Percentiles rank a stretch among this genome's conserved stretches.
Evolutionary conservation across 2,113 vertebrate genomes (phyloP).

Genomic region (Aegypius monachus): DNA sequence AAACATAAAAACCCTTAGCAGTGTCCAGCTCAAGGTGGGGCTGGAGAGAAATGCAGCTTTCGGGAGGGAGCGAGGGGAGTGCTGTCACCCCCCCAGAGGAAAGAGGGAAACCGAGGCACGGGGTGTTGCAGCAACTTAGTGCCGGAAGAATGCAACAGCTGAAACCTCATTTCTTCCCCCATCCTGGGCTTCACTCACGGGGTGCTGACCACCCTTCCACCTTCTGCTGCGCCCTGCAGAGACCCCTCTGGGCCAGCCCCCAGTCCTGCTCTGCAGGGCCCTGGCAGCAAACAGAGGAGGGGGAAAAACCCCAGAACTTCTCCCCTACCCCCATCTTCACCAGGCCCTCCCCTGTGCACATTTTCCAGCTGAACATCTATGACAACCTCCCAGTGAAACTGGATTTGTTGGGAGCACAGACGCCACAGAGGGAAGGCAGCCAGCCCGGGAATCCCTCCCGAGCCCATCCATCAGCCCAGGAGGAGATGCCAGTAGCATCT

Average conservation of each 20-base stretch:
- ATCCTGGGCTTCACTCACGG: accelerated
- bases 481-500: not conserved
- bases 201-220: not conserved
- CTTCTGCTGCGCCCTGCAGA: not conserved
- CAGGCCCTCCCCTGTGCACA: not conserved
- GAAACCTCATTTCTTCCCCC: not conserved
- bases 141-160: not conserved
- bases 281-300: not conserved
- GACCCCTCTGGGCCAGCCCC: not conserved
- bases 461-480: not conserved
- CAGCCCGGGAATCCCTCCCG: accelerated
- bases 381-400: not conserved
- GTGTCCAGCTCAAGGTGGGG: not conserved
- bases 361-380: not conserved
- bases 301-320: not conserved
- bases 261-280: not conserved
- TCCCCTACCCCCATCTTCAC: not conserved
- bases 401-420: not conserved
- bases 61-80: not conserved
- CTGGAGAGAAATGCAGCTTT: not conserved
- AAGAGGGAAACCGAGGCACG: not conserved
- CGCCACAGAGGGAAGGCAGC: not conserved
- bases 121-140: not conserved
- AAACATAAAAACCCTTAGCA: not conserved
- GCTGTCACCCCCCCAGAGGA: not conserved